Percentiles rank a stretch among this genome's conserved stretches.
These are phyloP conservation scores for Premnoplex brunnescens DNA, from an alignment of 2,797 vertebrate genomes.

Conservation along the genomic window DNA sequence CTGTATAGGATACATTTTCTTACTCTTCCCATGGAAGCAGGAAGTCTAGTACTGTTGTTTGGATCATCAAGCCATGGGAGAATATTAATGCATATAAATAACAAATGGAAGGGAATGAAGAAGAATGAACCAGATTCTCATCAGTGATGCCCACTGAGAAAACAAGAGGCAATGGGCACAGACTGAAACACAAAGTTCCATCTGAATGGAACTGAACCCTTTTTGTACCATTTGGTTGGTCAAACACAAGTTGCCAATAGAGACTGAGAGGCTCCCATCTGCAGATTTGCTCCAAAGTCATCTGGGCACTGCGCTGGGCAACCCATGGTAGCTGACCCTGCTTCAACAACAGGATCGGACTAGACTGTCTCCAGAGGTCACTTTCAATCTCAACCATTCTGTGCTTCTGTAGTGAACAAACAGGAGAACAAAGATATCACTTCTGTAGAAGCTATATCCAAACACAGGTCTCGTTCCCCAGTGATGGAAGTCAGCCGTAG, in stretches of 20 bases:
- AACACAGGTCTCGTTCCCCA: not conserved
- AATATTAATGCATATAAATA: not conserved
- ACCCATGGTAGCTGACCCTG: not conserved
- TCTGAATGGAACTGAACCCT: not conserved
- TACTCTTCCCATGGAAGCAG: not conserved
- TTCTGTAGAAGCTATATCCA: not conserved
- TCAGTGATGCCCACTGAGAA: not conserved
- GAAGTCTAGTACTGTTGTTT: not conserved
- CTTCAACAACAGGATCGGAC: not conserved
- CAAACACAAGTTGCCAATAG: not conserved
- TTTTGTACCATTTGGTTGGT: not conserved
- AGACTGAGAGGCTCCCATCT: not conserved
- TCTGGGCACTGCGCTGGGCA: not conserved
- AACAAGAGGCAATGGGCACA: not conserved
- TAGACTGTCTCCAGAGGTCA: not conserved
- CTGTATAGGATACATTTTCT: not conserved
- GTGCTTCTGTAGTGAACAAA: not conserved
- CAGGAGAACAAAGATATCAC: not conserved
- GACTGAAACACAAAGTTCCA: not conserved
- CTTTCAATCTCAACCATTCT: not conserved
- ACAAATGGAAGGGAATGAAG: not conserved
- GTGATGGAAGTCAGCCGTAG: not conserved
- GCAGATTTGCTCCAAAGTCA: not conserved
- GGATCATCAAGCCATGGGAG: not conserved
- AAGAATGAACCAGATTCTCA: not conserved